Percentiles rank a stretch among this genome's conserved stretches.
Conservation (phyloP, 2,888 invertebrate genomes). For the Eupithecia abbreviata region DNA sequence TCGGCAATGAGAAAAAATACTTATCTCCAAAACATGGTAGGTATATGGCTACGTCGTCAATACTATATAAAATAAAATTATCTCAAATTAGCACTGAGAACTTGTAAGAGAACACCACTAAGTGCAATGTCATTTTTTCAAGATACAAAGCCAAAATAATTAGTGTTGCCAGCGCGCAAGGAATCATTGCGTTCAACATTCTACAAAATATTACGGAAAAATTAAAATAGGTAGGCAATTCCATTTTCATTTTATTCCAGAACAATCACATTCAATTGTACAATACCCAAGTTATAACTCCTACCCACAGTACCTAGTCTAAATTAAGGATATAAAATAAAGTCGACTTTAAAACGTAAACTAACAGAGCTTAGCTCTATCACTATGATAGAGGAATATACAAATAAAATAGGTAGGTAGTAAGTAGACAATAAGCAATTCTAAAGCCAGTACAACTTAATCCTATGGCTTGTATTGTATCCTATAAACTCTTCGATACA, state of each 20-base stretch:
- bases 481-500: conserved; percentile 15
- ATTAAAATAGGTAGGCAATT: neutral
- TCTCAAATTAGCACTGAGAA: neutral
- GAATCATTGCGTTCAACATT: too few relatives aligned
- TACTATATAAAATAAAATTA: neutral
- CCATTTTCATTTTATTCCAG: too few relatives aligned
- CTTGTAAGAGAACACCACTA: too few relatives aligned
- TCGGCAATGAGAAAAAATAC: neutral
- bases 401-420: neutral
- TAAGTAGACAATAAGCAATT: neutral
- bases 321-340: too few relatives aligned
- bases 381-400: neutral
- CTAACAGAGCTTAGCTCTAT: neutral
- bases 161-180: neutral
- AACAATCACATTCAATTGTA: too few relatives aligned
- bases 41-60: neutral
- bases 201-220: neutral
- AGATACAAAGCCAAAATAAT: neutral
- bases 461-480: conserved; percentile 28
- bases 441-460: neutral
- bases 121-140: neutral
- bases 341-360: neutral
- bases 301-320: too few relatives aligned
- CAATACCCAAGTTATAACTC: too few relatives aligned
- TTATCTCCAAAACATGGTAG: neutral